A percentile compares a stretch with the other conserved stretches of the same genome.
Conservation (phyloP, 2,797 vertebrate genomes). For the Moxostoma hubbsi region DNA sequence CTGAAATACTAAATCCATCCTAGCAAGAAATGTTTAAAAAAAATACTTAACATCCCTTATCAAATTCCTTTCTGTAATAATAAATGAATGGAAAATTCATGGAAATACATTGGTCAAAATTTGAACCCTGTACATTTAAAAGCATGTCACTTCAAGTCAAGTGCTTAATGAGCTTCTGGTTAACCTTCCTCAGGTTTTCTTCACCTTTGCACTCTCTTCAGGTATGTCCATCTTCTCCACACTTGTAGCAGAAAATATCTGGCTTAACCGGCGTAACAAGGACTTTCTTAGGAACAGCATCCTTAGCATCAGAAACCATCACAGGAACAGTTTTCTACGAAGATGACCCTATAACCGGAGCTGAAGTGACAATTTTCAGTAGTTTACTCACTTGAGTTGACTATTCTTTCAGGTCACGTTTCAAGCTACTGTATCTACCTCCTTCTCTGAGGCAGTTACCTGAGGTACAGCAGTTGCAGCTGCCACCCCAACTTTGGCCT, state of each 20-base stretch:
- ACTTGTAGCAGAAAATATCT: conserved; percentile 36
- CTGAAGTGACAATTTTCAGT: background rate
- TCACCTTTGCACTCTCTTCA: conserved; percentile 52
- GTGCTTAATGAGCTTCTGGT: conserved; percentile 38
- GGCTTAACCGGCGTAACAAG: background rate
- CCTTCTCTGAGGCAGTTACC: background rate
- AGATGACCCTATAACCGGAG: background rate
- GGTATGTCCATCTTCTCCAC: conserved; percentile 13
- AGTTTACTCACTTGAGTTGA: background rate
- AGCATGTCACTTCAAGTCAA: no score
- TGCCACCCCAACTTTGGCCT: background rate
- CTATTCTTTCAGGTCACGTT: background rate
- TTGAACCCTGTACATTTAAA: no score
- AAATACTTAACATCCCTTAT: no score
- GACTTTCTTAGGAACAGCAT: background rate
- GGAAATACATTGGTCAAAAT: no score
- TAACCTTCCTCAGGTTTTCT: conserved; percentile 56
- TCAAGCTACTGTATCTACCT: conserved; percentile 23
- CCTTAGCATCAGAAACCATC: no score
- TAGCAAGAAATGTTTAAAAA: no score
- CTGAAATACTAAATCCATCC: no score
- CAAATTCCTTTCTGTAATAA: no score
- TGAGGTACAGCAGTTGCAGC: background rate
- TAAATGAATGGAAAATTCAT: no score
- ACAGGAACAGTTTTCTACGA: background rate